Base-by-base conservation (phyloP, 2,797 vertebrate genomes). In the Dromococcyx pavoninus region DNA sequence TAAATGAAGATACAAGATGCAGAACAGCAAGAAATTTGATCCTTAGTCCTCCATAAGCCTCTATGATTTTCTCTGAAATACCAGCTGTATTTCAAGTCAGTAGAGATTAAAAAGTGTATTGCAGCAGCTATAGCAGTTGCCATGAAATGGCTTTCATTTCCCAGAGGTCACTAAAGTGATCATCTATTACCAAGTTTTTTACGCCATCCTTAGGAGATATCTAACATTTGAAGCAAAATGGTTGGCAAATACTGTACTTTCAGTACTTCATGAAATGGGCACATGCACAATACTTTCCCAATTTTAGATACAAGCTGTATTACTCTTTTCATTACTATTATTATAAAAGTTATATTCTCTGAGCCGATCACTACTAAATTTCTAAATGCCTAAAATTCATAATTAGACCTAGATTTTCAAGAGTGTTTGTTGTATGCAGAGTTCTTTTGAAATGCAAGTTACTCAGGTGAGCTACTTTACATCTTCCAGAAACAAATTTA, bases 1-100 rank as follows among this genome's bases (percentile, higher is more conserved):
- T 86, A 94, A 94, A 88, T 50, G 74, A 88, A 88, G 73, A 82
- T 30, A 86, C 64, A 91, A 88, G 83, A 88, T 88, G 86, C 80
- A 90, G 56, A 95, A 70, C 86, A 88, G 76, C 73, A 90, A 88
- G 86, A 88, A 93, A 91, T 94, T 78, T 88, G 86, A 90, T 94
- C 86, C 86, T 78, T 78, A 83, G 51, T 78, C 56, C 48, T 84
- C 43, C 37, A 27, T 77, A 88, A 93, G 50, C 37, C 37, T 78
- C 92, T 91, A 74, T 82, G 56, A 51, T 81, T 91, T 88, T 56
- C 58, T 91, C 83, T 90, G 66, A 94, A 84, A 81, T 71, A 70
- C 35, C 67, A 82, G 56, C 58, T 94, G 66, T 86, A 66, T 91
- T 94, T 95, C 64, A 64, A 93, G 83, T 93, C 21, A 19, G 70